phyloP scores from a whole-genome alignment of 1,140 invertebrate genomes.

The Scylla paramamosain region DNA sequence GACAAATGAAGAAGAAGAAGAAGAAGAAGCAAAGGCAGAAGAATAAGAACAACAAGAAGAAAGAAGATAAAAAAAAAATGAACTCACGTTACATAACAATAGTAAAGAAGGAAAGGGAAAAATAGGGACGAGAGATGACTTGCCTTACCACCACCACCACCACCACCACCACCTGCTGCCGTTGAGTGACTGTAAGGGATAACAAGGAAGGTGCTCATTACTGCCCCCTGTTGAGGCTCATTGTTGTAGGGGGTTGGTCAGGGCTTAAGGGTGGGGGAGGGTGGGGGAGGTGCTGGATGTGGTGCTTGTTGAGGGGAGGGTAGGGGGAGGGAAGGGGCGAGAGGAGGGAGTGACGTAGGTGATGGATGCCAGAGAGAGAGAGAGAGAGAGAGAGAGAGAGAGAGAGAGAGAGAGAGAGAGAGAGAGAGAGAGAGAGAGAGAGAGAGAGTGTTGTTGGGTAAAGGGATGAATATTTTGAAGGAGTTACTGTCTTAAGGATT shows the following conservation, averaged over 20 bases:
- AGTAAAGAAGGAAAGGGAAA: too few relatives aligned
- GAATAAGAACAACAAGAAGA: background rate
- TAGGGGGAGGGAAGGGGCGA: background rate
- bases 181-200: background rate
- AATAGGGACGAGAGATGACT: too few relatives aligned
- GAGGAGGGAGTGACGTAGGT: background rate
- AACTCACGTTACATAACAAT: too few relatives aligned
- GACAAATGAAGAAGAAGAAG: background rate
- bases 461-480: too few relatives aligned
- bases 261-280: background rate
- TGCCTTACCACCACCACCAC: background rate
- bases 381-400: too few relatives aligned
- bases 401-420: too few relatives aligned
- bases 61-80: too few relatives aligned
- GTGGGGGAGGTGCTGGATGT: background rate
- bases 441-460: too few relatives aligned
- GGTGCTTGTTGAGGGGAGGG: background rate
- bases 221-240: background rate
- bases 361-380: too few relatives aligned
- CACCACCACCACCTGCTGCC: conserved; percentile 6
- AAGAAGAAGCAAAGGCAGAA: background rate
- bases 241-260: background rate
- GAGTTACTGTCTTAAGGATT: too few relatives aligned
- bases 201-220: conserved; percentile 12
- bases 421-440: too few relatives aligned